Percentiles rank a stretch among this genome's conserved stretches.
phyloP scores from a whole-genome alignment of 2,888 invertebrate species.

The Coleophora flavipennella region DNA sequence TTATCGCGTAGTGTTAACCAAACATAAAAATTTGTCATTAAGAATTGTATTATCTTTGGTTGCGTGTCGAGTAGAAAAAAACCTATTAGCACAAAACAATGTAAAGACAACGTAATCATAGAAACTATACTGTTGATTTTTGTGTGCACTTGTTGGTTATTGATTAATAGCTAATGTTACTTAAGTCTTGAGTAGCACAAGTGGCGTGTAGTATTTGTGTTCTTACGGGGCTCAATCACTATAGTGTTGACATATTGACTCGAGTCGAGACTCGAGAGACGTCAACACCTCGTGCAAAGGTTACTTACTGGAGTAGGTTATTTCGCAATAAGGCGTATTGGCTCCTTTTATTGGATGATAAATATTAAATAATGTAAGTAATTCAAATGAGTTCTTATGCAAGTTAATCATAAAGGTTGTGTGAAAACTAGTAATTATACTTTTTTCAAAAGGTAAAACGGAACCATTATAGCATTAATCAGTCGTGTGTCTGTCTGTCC shows the following conservation, averaged over 20 bases:
- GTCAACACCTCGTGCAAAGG: conserved; percentile 20
- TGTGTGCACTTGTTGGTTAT: background rate
- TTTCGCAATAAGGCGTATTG: too few species aligned
- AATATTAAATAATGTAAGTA: too few species aligned
- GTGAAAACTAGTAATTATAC: too few species aligned
- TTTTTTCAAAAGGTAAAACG: too few species aligned
- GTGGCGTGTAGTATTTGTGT: conserved; percentile 15
- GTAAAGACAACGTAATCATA: background rate
- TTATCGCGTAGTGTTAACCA: conserved; percentile 1
- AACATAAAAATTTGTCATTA: background rate
- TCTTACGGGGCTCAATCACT: conserved; percentile 20
- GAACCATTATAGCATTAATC: too few species aligned
- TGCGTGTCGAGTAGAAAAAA: too few species aligned
- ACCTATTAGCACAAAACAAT: too few species aligned
- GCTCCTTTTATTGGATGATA: too few species aligned
- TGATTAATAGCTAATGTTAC: background rate
- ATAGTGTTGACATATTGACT: conserved; percentile 23
- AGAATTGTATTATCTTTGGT: background rate
- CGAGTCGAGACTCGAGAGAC: conserved; percentile 9
- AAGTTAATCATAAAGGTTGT: too few species aligned
- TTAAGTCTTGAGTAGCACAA: background rate
- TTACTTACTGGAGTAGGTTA: too few species aligned
- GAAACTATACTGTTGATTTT: background rate
- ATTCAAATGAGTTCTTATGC: too few species aligned
- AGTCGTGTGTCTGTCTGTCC: too few species aligned